A percentile compares a stretch with the other conserved stretches of the same genome.
These are phyloP conservation scores for Bombus vancouverensis DNA, from an alignment of 1,140 invertebrate species.

Conservation along the genomic window DNA sequence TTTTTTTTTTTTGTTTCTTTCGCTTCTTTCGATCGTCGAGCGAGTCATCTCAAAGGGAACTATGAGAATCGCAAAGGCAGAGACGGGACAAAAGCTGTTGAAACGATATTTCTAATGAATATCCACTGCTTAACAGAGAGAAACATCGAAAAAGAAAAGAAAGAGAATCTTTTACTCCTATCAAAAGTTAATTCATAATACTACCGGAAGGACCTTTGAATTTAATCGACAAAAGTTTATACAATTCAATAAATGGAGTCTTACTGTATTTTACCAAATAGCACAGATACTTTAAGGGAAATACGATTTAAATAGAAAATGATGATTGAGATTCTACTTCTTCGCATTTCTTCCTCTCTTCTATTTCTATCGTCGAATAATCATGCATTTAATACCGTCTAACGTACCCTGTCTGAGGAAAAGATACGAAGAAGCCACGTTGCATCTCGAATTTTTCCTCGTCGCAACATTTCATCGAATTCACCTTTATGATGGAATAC, in stretches of 20 bases:
- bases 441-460: neutral
- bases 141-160: neutral
- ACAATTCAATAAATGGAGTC: neutral
- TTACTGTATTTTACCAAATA: neutral
- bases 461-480: slow-evolving; percentile 30
- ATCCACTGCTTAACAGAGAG: neutral
- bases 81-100: no score
- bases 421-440: neutral
- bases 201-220: no score
- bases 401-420: no score
- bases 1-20: no score
- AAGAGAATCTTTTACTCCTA: no score
- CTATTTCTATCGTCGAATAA: neutral
- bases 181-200: no score
- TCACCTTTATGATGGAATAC: slow-evolving; percentile 43
- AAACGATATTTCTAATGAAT: no score
- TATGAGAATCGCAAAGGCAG: no score
- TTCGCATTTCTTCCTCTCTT: neutral
- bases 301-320: neutral
- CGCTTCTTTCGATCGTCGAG: neutral
- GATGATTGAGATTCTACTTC: neutral
- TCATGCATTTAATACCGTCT: neutral
- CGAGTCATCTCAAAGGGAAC: neutral
- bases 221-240: neutral
- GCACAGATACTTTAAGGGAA: no score